Base-by-base conservation (phyloP, 2,797 vertebrate genomes). In the Tapirus indicus region DNA sequence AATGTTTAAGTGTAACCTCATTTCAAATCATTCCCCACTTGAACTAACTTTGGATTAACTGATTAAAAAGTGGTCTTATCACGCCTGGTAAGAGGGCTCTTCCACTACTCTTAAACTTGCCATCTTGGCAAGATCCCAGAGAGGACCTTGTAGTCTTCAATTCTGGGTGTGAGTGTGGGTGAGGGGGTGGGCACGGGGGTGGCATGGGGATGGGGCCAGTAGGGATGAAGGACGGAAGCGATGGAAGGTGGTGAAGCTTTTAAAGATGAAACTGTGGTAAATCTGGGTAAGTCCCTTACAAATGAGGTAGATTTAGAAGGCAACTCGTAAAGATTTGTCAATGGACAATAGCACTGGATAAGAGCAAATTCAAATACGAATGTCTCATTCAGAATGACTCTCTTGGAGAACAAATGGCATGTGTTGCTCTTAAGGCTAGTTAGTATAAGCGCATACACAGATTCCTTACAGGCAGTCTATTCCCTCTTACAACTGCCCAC, bases 1-100 rank as follows among this genome's bases (percentile, higher is more conserved):
- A 85, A 94, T 56, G 64, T 86, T 93, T 66, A 86, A 66, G 75
- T 49, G 38, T 16, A 82, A 7, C 16, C 56, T 78, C 20, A 14
- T 66, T 83, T 91, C 38, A 91, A 91, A 64, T 72, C 74, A 77
- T 49, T 94, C 27, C 49, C 54, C n/a, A 77, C 71, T 82, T 58
- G 25, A 88, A 84, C 35, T 49, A 83, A 89, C 35, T 62, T 84
- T 14, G 17, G 3, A 77, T 92, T 60, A 75, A 74, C 60, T 87
- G 58, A 94, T 92, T 35, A 89, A 35, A 27, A 72, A 90, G 47
- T 35, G 47, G 44, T 38, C 16, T 95, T 75, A 41, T 74, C n/a
- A 11, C 32, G 44, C 71, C 11, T 44, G 38, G 69, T 38, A 92
- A 85, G 41, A 93, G n/a, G 8, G 20, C 21, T 84, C 66, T 85